Conservation (phyloP, 2,888 invertebrate species). For the Spilarctia lutea region DNA sequence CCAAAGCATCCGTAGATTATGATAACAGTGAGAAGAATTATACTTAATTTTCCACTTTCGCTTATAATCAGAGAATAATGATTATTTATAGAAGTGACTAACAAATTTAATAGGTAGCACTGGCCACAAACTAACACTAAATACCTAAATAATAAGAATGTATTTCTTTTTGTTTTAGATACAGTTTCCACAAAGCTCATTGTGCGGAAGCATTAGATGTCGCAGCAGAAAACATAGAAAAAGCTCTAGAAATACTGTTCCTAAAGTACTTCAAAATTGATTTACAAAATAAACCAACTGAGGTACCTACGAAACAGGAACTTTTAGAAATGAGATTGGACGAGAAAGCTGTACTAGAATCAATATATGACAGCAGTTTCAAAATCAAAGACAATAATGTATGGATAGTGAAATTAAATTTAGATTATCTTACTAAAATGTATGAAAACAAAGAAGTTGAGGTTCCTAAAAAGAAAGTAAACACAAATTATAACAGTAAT, state of each 20-base stretch:
- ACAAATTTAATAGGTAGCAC: too few species aligned
- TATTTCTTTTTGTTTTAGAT: slow-evolving; percentile 75
- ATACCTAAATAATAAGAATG: background rate
- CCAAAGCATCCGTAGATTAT: background rate
- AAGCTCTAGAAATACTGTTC: slow-evolving; percentile 90
- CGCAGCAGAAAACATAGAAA: slow-evolving; percentile 89
- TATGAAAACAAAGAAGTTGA: slow-evolving; percentile 84
- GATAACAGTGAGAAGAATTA: background rate
- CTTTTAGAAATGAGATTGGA: slow-evolving; percentile 89
- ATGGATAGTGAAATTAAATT: slow-evolving; percentile 90
- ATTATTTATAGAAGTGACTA: too few species aligned
- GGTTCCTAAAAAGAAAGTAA: slow-evolving; percentile 75
- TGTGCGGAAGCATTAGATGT: slow-evolving; percentile 91
- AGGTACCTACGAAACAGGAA: slow-evolving; percentile 81
- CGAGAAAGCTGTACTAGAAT: slow-evolving; percentile 91
- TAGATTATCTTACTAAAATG: slow-evolving; percentile 88
- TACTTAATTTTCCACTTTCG: too few species aligned
- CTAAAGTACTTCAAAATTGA: slow-evolving; percentile 89
- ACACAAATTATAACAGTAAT: slow-evolving; percentile 72
- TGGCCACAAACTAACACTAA: background rate
- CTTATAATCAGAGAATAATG: too few species aligned
- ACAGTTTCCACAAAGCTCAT: slow-evolving; percentile 91
- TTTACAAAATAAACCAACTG: slow-evolving; percentile 69
- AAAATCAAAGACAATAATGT: slow-evolving; percentile 90
- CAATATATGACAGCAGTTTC: slow-evolving; percentile 91